Base-by-base conservation (phyloP, 2,888 invertebrate species). In the Hermaeophaga mercurialis region DNA sequence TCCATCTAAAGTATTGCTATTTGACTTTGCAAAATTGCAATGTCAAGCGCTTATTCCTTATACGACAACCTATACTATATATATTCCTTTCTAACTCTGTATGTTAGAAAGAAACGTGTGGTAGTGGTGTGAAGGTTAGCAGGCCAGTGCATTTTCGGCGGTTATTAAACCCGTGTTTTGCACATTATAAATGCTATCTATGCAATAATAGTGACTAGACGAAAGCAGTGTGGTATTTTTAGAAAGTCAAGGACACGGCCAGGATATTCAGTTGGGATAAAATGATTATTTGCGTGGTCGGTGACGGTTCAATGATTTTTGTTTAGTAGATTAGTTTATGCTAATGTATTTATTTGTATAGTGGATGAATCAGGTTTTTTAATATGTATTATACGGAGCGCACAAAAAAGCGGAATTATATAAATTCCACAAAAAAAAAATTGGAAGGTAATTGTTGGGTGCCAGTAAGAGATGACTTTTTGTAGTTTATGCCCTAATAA, bases 151-250 rank as follows among this genome's bases (percentile, higher is more conserved):
- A 73, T 69, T 73, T 71, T 71, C 66, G 69, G 70, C 67, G 74
- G 75, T 75, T 75, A 73, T 73, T 75, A 74, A 75, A 75, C 75
- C 68, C 75, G 65, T 73, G 73, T 74, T 73, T 74, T 72, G 72
- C 68, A 68, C 70, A 70, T 71, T 70, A 69, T 71, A 67, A 54
- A 54, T 67, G 71, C 73, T 74, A 74, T 74, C 75, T 75, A 75
- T 75, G 73, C 75, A 76, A 74, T 75, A 76, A 75, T 76, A 75
- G 76, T 68, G 75, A 75, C 75, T 75, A 76, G 76, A 75, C 75
- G 73, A 76, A 71, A 72, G 70, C 67, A 68, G 70, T 71, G 68
- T 68, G 52, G 15, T 73, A 73, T 73, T 73, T 74, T 72, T 70
- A 71, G 68, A 66, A 54, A 61, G 59, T 36, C 66, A 65, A 66